Percentiles rank a stretch among this genome's conserved stretches.
phyloP scores from a whole-genome alignment of 2,113 vertebrate species.

The Albula goreensis region DNA sequence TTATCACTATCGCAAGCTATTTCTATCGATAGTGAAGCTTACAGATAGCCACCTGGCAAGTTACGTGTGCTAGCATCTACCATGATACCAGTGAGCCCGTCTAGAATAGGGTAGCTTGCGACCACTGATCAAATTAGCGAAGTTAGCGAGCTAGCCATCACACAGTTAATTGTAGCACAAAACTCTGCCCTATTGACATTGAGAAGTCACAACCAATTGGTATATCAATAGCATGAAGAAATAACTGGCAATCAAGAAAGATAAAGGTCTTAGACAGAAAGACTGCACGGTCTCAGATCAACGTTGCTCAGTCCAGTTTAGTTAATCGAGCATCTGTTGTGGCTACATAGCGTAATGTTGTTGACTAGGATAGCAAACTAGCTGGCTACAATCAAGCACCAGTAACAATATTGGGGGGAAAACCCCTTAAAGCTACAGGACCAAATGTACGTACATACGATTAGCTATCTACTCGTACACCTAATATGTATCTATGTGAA shows the following conservation, averaged over 20 bases:
- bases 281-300: neutral
- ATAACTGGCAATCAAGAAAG: neutral
- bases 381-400: neutral
- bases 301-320: neutral
- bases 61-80: no score
- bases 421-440: neutral
- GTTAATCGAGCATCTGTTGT: neutral
- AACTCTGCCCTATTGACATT: neutral
- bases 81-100: no score
- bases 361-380: neutral
- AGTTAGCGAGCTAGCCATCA: neutral
- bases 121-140: neutral
- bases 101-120: no score
- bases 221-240: neutral
- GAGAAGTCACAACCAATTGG: neutral
- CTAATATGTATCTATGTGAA: neutral
- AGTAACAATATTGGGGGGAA: neutral
- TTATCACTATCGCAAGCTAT: neutral
- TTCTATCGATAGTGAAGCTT: no score
- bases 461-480: neutral
- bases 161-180: neutral
- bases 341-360: neutral
- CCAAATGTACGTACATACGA: neutral
- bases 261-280: neutral
- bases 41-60: no score